These are phyloP conservation scores for Drosophila prosaltans DNA, from an alignment of 1,140 invertebrate species.

Conservation along the genomic window DNA sequence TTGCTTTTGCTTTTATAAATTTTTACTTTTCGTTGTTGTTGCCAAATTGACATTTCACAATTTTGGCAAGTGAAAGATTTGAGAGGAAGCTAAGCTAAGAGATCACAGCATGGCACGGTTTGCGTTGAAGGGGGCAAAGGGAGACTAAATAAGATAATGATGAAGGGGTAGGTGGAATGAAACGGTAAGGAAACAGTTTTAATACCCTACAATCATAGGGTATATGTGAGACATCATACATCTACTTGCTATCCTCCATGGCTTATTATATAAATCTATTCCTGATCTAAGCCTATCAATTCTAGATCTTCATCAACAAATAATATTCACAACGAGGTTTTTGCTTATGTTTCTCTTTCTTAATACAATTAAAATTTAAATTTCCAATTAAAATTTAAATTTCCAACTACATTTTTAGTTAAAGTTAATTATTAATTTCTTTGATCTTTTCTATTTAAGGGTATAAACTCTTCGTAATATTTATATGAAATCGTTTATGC, in stretches of 20 bases:
- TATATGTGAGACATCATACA: background rate
- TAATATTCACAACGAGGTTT: too few relatives aligned
- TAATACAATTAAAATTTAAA: too few relatives aligned
- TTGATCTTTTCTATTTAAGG: too few relatives aligned
- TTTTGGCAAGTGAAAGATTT: constrained; percentile 51
- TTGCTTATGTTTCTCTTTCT: too few relatives aligned
- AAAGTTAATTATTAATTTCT: too few relatives aligned
- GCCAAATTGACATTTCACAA: constrained; percentile 80
- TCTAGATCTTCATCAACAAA: too few relatives aligned
- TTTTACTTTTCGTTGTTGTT: constrained; percentile 55
- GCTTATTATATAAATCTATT: too few relatives aligned
- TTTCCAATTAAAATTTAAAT: too few relatives aligned
- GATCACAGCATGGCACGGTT: background rate
- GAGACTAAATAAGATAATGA: background rate
- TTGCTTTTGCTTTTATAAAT: constrained; percentile 29
- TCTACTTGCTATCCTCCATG: too few relatives aligned
- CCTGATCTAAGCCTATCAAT: too few relatives aligned
- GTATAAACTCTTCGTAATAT: background rate
- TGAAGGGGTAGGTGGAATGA: background rate
- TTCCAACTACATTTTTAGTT: too few relatives aligned
- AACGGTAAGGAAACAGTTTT: background rate
- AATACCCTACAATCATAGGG: background rate
- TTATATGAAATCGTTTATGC: background rate
- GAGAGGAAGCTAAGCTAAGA: constrained; percentile 32
- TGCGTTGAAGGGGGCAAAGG: background rate